Conservation (phyloP, 2,888 invertebrate species). For the Cantharis flavilabris region DNA sequence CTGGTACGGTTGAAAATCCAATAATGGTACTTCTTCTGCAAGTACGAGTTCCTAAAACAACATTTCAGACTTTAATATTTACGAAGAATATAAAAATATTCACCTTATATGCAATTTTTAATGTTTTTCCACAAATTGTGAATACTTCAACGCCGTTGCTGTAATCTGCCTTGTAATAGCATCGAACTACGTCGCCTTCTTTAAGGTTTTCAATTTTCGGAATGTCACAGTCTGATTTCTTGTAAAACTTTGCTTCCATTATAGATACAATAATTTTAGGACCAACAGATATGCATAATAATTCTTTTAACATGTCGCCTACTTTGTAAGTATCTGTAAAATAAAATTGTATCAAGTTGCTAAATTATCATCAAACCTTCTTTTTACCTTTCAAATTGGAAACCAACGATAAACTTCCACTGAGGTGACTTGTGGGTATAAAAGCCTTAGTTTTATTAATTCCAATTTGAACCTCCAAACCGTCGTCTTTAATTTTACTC, state of each 20-base stretch:
- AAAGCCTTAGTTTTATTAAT: neutral
- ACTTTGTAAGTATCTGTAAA: constrained; percentile 41
- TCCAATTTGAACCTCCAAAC: constrained; percentile 3
- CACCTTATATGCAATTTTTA: constrained; percentile 20
- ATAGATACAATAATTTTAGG: constrained; percentile 41
- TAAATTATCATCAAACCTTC: neutral
- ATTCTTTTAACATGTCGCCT: constrained; percentile 42
- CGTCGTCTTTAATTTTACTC: neutral
- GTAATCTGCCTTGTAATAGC: constrained; percentile 38
- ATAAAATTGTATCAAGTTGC: neutral
- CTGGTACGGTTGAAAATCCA: constrained; percentile 40
- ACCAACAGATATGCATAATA: constrained; percentile 43
- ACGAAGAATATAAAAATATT: constrained; percentile 12
- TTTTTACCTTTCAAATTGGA: constrained; percentile 10
- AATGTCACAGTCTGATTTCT: constrained; percentile 31
- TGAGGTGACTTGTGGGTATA: constrained; percentile 13
- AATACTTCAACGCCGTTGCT: constrained; percentile 40
- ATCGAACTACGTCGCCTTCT: constrained; percentile 40
- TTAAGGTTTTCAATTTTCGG: constrained; percentile 38
- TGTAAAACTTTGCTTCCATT: constrained; percentile 40
- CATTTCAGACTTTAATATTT: neutral
- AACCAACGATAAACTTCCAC: constrained; percentile 3
- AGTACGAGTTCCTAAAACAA: constrained; percentile 2
- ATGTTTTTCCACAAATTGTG: constrained; percentile 31
- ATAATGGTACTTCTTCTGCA: neutral